Evolutionary conservation across 2,888 invertebrate species (phyloP).

Genomic region (Uloborus plumipes): DNA sequence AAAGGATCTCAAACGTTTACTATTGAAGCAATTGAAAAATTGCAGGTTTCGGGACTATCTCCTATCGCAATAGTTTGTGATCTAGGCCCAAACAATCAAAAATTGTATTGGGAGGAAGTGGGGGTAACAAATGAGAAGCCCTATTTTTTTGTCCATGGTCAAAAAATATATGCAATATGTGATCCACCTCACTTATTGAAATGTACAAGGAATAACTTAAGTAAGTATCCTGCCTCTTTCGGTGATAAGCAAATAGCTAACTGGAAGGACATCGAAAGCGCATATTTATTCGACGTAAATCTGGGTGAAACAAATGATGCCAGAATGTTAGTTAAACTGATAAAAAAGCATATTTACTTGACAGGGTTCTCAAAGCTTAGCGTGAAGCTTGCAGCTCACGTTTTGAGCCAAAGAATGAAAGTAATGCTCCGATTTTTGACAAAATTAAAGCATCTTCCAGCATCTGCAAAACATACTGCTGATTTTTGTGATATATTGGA

Average conservation of each 20-base stretch:
- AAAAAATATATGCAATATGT: not conserved
- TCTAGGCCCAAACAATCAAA: not conserved
- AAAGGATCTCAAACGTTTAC: not conserved
- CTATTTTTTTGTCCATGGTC: not conserved
- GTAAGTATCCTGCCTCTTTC: not conserved
- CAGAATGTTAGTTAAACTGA: not conserved
- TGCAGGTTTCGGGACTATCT: not conserved
- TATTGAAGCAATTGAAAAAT: not conserved
- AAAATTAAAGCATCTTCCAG: too few relatives aligned
- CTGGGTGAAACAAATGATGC: too few relatives aligned
- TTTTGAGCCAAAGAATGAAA: not conserved
- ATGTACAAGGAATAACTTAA: slow-evolving; percentile 1
- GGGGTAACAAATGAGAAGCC: not conserved
- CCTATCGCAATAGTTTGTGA: not conserved
- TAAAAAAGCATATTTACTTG: not conserved
- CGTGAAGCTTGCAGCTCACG: not conserved
- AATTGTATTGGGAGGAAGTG: not conserved
- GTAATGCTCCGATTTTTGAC: not conserved
- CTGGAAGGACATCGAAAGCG: not conserved
- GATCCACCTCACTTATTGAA: slow-evolving; percentile 4
- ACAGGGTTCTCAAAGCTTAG: not conserved
- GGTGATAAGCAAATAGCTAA: not conserved
- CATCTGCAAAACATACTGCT: too few relatives aligned
- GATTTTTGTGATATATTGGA: too few relatives aligned
- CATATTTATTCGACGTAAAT: not conserved